Evolutionary conservation across 2,797 vertebrate species (phyloP).

Genomic region (Rachycentron canadum): DNA sequence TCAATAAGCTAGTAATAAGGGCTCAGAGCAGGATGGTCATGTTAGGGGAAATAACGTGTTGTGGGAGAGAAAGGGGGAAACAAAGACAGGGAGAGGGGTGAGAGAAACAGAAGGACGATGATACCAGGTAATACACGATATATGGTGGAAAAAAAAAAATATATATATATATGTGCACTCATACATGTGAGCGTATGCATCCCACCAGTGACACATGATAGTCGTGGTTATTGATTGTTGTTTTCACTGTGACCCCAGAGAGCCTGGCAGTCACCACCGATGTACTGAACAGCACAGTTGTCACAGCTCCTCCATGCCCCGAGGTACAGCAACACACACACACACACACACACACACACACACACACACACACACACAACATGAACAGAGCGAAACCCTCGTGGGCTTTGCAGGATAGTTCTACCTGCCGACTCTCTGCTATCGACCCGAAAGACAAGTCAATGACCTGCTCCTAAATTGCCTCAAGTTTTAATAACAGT

Average conservation of each 20-base stretch:
- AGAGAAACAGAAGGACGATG: not conserved
- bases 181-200: conserved; percentile 5
- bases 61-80: conserved; percentile 12
- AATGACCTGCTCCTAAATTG: conserved; percentile 13
- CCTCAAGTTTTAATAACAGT: conserved; percentile 4
- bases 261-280: conserved; percentile 43
- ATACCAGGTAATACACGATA: conserved; percentile 9
- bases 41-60: conserved; percentile 40
- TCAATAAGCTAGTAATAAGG: conserved; percentile 69
- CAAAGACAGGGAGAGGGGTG: not conserved
- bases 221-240: conserved; percentile 64
- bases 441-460: conserved; percentile 40
- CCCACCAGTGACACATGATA: conserved; percentile 36
- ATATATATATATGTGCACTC: conserved; percentile 25
- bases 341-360: conserved; percentile 20
- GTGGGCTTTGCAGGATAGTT: conserved; percentile 35
- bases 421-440: conserved; percentile 29
- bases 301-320: conserved; percentile 43
- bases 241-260: conserved; percentile 56
- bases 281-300: conserved; percentile 50
- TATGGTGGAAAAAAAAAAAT: conserved; percentile 27
- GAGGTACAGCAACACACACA: conserved; percentile 30
- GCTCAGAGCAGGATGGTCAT: conserved; percentile 46
- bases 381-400: conserved; percentile 41
- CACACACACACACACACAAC: conserved; percentile 21